Percentiles rank a stretch among this genome's conserved stretches.
phyloP scores from a whole-genome alignment of 2,888 invertebrate species.

The Noctua janthina region DNA sequence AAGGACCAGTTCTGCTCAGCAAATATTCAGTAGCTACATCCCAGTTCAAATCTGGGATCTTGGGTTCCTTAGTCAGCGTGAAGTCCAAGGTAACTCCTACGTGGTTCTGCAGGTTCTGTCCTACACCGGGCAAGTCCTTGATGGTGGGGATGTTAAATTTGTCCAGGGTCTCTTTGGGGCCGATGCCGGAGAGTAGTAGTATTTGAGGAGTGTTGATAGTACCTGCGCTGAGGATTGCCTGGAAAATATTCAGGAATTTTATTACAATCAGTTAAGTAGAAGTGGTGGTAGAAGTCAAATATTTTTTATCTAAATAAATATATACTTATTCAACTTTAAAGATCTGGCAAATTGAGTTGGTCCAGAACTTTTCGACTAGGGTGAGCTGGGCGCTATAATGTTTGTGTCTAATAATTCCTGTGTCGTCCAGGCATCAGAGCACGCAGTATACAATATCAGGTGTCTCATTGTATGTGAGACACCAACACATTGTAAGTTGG shows the following conservation, averaged over 20 bases:
- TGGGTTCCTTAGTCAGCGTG: conserved; percentile 87
- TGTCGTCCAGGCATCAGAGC: neutral
- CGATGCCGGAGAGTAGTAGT: conserved; percentile 92
- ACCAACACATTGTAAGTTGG: neutral
- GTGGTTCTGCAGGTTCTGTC: conserved; percentile 93
- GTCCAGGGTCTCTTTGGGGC: conserved; percentile 91
- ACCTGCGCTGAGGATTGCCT: conserved; percentile 91
- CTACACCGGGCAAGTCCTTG: conserved; percentile 92
- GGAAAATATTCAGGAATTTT: conserved; percentile 22
- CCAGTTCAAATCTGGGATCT: conserved; percentile 91
- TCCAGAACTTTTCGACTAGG: neutral
- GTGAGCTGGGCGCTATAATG: neutral
- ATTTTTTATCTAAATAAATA: no score
- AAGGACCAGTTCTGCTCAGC: conserved; percentile 90
- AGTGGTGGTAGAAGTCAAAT: neutral
- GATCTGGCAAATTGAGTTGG: neutral
- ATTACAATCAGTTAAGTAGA: neutral
- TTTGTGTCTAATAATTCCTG: neutral
- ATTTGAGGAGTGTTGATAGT: conserved; percentile 93
- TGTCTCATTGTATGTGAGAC: neutral
- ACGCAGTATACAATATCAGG: neutral
- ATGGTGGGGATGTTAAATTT: conserved; percentile 91
- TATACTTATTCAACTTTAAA: neutral
- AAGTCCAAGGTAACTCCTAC: conserved; percentile 91
- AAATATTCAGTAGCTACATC: conserved; percentile 91